phyloP scores from a whole-genome alignment of 2,113 vertebrate species.

The Mormyrus iriodes region DNA sequence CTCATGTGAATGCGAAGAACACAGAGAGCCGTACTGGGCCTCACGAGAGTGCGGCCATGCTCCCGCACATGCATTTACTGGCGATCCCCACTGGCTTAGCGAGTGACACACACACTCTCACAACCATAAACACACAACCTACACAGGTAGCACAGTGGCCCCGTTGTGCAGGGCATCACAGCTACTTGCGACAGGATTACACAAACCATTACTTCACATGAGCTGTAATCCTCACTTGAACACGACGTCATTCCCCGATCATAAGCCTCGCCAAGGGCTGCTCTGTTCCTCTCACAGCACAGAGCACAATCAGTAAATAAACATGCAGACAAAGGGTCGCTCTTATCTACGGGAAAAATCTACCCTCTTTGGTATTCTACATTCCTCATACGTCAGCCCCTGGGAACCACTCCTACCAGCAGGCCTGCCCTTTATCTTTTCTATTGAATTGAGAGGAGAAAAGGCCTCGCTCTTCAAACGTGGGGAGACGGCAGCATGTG shows the following conservation, averaged over 20 bases:
- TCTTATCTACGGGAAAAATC: conserved; percentile 9
- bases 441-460: neutral
- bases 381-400: conserved; percentile 8
- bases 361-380: conserved; percentile 14
- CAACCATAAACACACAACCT: conserved; percentile 38
- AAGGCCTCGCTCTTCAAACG: neutral
- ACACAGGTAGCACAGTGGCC: conserved; percentile 9
- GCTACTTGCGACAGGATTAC: neutral
- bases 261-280: conserved; percentile 18
- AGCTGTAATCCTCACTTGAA: conserved; percentile 16
- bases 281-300: conserved; percentile 10
- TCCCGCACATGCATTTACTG: neutral
- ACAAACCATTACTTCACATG: conserved; percentile 21
- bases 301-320: neutral
- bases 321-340: conserved; percentile 7
- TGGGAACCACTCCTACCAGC: conserved; percentile 6
- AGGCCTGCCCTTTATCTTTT: neutral
- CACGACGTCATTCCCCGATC: conserved; percentile 17
- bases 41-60: neutral
- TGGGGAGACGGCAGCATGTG: neutral
- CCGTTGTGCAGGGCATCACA: neutral
- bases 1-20: neutral
- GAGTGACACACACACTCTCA: neutral
- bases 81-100: neutral
- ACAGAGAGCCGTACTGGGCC: neutral